A percentile compares a stretch with the other conserved stretches of the same genome.
Conservation (phyloP, 2,888 invertebrate species). For the Sesamia inferens region DNA sequence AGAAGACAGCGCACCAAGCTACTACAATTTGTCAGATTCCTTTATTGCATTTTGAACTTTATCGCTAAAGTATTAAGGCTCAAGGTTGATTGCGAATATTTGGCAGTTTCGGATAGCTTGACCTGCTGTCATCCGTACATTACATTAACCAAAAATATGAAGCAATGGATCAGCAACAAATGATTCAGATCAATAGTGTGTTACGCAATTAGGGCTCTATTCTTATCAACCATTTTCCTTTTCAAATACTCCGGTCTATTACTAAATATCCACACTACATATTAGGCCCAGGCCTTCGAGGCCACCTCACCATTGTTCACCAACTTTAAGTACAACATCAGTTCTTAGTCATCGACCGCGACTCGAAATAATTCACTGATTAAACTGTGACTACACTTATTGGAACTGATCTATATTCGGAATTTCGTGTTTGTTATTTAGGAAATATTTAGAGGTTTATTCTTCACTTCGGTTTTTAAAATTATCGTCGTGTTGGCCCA, state of each 20-base stretch:
- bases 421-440: slow-evolving; percentile 11
- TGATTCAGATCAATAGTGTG: too few species aligned
- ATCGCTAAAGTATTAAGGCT: too few species aligned
- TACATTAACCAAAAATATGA: too few species aligned
- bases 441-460: slow-evolving; percentile 22
- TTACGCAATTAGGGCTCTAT: too few species aligned
- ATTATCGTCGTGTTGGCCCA: background rate
- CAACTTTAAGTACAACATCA: background rate
- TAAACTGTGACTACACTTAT: slow-evolving; percentile 33
- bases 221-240: background rate
- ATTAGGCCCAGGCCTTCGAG: slow-evolving; percentile 7
- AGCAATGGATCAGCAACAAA: too few species aligned
- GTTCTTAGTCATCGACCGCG: slow-evolving; percentile 25
- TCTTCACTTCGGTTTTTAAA: background rate
- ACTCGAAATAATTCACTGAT: slow-evolving; percentile 43
- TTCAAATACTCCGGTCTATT: slow-evolving; percentile 11
- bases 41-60: too few species aligned
- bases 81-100: too few species aligned
- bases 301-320: slow-evolving; percentile 31
- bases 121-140: too few species aligned
- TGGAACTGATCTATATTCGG: slow-evolving; percentile 34
- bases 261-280: slow-evolving; percentile 18
- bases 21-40: too few species aligned
- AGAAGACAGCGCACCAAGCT: too few species aligned
- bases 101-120: too few species aligned